phyloP scores from a whole-genome alignment of 2,888 invertebrate species.

The Melolontha melolontha region DNA sequence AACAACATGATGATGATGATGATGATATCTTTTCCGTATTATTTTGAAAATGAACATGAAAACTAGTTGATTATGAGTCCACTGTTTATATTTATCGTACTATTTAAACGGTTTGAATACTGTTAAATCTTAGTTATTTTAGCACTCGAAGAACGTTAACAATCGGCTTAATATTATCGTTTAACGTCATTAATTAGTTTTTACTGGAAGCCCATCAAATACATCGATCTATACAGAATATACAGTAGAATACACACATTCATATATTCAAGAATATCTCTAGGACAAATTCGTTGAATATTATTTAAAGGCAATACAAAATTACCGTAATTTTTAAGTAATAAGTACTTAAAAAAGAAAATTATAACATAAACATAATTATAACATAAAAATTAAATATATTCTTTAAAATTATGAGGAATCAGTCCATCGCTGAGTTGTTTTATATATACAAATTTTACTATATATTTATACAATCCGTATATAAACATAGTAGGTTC shows the following conservation, averaged over 20 bases:
- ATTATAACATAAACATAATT: constrained; percentile 8
- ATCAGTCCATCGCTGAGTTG: constrained; percentile 22
- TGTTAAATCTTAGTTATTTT: too few relatives aligned
- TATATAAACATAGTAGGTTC: constrained; percentile 16
- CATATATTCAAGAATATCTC: constrained; percentile 26
- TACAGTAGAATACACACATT: constrained; percentile 7
- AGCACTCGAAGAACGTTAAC: too few relatives aligned
- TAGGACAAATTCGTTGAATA: neutral
- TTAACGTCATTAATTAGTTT: too few relatives aligned
- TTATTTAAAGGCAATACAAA: constrained; percentile 1
- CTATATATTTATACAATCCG: constrained; percentile 8
- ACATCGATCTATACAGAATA: constrained; percentile 5
- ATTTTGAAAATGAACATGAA: too few relatives aligned
- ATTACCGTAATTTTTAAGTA: neutral
- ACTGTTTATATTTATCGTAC: too few relatives aligned
- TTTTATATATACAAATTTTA: constrained; percentile 30
- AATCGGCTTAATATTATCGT: too few relatives aligned
- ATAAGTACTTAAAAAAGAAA: constrained; percentile 31
- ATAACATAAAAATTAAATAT: constrained; percentile 18
- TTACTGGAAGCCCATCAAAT: constrained; percentile 28
- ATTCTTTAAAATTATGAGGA: constrained; percentile 12
- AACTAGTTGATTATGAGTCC: too few relatives aligned
- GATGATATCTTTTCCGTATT: too few relatives aligned
- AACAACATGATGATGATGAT: too few relatives aligned
- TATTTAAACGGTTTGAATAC: too few relatives aligned